Conservation (phyloP, 2,113 vertebrate genomes). For the Pachypanchax playfairii region DNA sequence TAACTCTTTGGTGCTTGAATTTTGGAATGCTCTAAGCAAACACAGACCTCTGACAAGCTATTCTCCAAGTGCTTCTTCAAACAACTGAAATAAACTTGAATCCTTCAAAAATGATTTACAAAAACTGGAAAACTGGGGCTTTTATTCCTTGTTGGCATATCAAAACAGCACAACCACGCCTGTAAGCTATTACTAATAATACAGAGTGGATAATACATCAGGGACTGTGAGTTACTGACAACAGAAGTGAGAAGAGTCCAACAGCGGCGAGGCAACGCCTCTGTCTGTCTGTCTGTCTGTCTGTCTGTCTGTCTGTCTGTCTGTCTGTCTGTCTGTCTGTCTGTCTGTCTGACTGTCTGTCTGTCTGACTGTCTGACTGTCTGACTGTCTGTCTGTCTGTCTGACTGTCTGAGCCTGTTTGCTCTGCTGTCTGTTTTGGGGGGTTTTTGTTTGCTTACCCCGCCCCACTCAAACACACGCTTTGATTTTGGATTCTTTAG, state of each 20-base stretch:
- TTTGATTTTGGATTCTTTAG: neutral
- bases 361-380: no score
- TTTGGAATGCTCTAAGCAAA: neutral
- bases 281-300: no score
- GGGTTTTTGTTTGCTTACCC: neutral
- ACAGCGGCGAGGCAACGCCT: constrained; percentile 32
- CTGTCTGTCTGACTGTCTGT: no score
- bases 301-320: no score
- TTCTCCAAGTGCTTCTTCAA: neutral
- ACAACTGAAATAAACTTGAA: neutral
- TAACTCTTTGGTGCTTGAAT: no score
- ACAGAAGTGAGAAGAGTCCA: constrained; percentile 25
- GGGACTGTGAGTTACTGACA: no score
- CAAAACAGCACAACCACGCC: constrained; percentile 17
- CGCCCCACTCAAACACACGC: neutral
- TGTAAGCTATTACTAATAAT: constrained; percentile 38
- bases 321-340: no score
- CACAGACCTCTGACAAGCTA: neutral
- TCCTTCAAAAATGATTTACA: constrained; percentile 6
- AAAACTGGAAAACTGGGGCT: constrained; percentile 17
- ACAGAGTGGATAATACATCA: constrained; percentile 32
- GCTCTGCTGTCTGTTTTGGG: constrained; percentile 3
- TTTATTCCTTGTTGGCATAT: constrained; percentile 16
- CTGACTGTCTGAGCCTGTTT: constrained; percentile 35
- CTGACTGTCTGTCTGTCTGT: no score